Conservation (phyloP, 2,888 invertebrate genomes). For the Protonemura montana region DNA sequence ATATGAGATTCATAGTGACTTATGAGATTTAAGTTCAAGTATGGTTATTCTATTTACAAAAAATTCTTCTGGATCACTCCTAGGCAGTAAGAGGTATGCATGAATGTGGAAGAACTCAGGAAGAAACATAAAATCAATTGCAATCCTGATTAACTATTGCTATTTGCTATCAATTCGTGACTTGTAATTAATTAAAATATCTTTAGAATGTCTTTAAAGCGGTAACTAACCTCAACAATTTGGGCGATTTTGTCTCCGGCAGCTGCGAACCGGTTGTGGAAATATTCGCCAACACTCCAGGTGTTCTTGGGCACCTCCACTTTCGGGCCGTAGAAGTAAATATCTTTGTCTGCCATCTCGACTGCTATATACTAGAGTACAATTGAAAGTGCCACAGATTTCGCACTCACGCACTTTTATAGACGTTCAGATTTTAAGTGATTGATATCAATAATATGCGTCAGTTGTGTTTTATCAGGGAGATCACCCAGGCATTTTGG, state of each 20-base stretch:
- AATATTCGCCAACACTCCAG: not conserved
- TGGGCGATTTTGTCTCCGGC: slow-evolving; percentile 14
- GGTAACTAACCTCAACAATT: not conserved
- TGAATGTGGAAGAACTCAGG: no score
- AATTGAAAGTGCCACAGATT: no score
- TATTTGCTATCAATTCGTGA: no score
- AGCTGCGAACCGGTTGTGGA: not conserved
- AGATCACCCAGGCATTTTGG: not conserved
- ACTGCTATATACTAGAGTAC: not conserved
- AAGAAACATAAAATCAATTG: no score
- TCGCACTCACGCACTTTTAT: not conserved
- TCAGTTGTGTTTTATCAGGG: not conserved
- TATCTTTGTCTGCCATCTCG: not conserved
- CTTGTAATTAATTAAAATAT: no score
- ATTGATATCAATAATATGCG: not conserved
- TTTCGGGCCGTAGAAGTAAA: not conserved
- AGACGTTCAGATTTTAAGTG: not conserved
- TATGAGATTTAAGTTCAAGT: no score
- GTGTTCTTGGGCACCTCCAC: not conserved
- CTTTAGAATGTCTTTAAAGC: not conserved
- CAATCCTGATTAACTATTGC: no score
- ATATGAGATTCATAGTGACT: no score
- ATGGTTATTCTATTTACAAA: no score
- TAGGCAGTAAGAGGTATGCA: no score
- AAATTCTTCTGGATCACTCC: no score